Base-by-base conservation (phyloP, 2,888 invertebrate species). In the Lithophane leautieri region DNA sequence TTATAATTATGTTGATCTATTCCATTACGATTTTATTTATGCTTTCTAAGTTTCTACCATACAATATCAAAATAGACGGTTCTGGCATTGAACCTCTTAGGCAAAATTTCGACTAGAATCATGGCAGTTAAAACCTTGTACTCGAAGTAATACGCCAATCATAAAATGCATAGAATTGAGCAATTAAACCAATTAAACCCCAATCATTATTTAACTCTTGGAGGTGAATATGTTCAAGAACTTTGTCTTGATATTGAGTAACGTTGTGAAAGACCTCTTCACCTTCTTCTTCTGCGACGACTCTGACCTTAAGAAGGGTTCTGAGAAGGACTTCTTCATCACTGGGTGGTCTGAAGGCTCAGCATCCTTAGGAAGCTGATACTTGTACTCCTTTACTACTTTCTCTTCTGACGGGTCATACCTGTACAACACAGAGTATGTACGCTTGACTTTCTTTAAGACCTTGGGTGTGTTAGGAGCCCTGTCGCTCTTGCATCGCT, bases 151-250 rank as follows among this genome's bases (percentile, higher is more conserved):
- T 76, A 76, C 69, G 84, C 89, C 91, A 89, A 90, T 91, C 81
- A 85, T 88, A 90, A 96, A 96, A 96, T 96, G 96, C 96, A 95
- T 91, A 87, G 74, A 91, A 90, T 96, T 96, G 96, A 96, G 96
- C 96, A 96, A 96, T 89, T 91, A 90, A 90, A 90, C 90, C 90
- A 83, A 54, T 86, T 85, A 82, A 72, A 77, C 73, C 77, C 61
- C 61, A 63, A 76, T 77, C 70, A 16, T 63, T 56, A 82, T 89
- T 93, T 95, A 96, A 92, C 95, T 94, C 87, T 96, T 96, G 8
- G 94, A 92, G 56, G 94, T 88, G 88, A 96, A 96, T 73, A 96
- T 96, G 86, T 96, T 96, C 69, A 96, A 90, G 89, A 96, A 94
- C 78, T 96, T 96, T 1, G 96, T 94, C 88, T 96, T 96, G 85